Percentiles rank a stretch among this genome's conserved stretches.
Conservation (phyloP, 2,113 vertebrate genomes). For the Nanorana parkeri region DNA sequence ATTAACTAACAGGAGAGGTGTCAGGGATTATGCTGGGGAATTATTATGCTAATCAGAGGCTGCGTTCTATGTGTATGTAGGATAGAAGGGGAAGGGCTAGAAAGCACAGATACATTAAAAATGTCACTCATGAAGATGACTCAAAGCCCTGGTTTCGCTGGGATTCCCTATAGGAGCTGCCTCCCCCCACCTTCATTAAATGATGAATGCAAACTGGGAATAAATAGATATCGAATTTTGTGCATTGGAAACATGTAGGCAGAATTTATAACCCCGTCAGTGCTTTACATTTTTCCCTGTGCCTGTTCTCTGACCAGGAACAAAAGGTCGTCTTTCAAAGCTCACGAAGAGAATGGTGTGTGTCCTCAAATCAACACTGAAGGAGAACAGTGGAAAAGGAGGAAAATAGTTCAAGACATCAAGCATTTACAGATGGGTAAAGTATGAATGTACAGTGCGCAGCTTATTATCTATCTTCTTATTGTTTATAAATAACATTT, state of each 20-base stretch:
- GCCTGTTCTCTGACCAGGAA: background rate
- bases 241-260: background rate
- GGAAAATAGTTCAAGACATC: too few species aligned
- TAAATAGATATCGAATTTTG: background rate
- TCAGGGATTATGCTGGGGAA: constrained; percentile 36
- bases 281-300: too few species aligned
- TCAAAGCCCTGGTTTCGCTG: constrained; percentile 25
- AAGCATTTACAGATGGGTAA: too few species aligned
- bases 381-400: too few species aligned
- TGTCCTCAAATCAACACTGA: too few species aligned
- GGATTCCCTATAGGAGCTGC: constrained; percentile 29
- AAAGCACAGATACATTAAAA: constrained; percentile 6
- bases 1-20: constrained; percentile 25
- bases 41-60: background rate
- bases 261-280: background rate
- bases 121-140: constrained; percentile 19
- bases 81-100: constrained; percentile 2
- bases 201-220: background rate
- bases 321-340: too few species aligned
- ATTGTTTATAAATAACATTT: too few species aligned
- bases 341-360: too few species aligned
- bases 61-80: fast-evolving
- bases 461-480: too few species aligned
- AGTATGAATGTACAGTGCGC: too few species aligned
- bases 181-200: constrained; percentile 6